Percentiles rank a stretch among this genome's conserved stretches.
phyloP scores from a whole-genome alignment of 2,797 vertebrate genomes.

The Brachyrhaphis roseni region DNA sequence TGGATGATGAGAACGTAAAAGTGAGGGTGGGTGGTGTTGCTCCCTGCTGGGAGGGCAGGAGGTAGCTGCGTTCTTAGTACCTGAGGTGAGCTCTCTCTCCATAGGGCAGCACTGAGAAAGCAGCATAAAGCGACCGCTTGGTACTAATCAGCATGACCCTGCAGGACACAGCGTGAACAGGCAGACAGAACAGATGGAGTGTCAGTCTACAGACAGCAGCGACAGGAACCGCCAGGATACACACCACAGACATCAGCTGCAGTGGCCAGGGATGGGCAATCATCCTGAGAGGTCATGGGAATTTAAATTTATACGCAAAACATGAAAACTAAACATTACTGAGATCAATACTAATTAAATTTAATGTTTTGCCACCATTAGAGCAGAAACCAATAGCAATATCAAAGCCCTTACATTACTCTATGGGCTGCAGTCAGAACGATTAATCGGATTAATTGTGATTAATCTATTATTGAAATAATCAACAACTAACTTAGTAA shows the following conservation, averaged over 20 bases:
- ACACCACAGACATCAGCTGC: conserved; percentile 17
- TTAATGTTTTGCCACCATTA: neutral
- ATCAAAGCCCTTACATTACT: neutral
- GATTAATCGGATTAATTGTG: neutral
- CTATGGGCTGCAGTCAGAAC: neutral
- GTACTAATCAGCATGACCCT: conserved; percentile 98
- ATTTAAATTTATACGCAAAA: neutral
- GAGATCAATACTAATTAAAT: neutral
- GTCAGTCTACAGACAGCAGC: conserved; percentile 61
- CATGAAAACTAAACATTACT: neutral
- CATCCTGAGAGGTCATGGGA: neutral
- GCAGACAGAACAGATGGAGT: conserved; percentile 77
- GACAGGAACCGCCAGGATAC: conserved; percentile 29
- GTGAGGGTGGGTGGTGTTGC: conserved; percentile 31
- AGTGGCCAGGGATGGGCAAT: neutral
- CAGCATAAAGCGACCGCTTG: conserved; percentile 94
- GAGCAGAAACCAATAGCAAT: neutral
- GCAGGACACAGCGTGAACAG: conserved; percentile 78
- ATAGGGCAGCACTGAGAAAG: conserved; percentile 97
- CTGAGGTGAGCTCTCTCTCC: conserved; percentile 90
- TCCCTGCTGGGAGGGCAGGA: conserved; percentile 49
- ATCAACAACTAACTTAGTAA: too few relatives aligned
- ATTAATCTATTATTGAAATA: neutral
- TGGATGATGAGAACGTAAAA: conserved; percentile 47
- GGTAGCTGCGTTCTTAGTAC: conserved; percentile 75